phyloP scores from a whole-genome alignment of 2,888 invertebrate species.

The Drosophila histrio region DNA sequence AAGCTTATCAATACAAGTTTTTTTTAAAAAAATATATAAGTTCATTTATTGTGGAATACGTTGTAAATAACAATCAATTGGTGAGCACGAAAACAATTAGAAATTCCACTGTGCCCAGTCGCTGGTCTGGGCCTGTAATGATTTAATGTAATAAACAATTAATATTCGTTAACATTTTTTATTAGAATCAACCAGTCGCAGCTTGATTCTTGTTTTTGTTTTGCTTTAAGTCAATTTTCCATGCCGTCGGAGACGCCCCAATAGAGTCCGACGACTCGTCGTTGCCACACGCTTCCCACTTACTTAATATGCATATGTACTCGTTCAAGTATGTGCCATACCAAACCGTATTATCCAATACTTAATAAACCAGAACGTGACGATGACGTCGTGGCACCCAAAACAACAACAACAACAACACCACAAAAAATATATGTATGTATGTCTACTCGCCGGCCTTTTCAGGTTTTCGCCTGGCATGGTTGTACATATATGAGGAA shows the following conservation, averaged over 20 bases:
- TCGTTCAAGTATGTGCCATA: constrained; percentile 13
- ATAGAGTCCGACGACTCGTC: background rate
- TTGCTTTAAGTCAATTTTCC: constrained; percentile 18
- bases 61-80: background rate
- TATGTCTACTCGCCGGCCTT: constrained; percentile 15
- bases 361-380: constrained; percentile 46
- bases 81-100: background rate
- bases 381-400: constrained; percentile 7
- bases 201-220: constrained; percentile 40
- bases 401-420: background rate
- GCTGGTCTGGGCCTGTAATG: constrained; percentile 21
- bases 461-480: constrained; percentile 34
- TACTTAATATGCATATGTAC: constrained; percentile 27
- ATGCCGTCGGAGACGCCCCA: constrained; percentile 9
- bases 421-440: background rate
- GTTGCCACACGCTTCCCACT: constrained; percentile 18
- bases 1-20: constrained; percentile 43
- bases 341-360: constrained; percentile 36
- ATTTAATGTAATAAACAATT: constrained; percentile 61
- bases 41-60: constrained; percentile 15
- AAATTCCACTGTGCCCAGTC: background rate
- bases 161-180: constrained; percentile 46
- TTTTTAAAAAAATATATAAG: too few relatives aligned
- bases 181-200: constrained; percentile 55
- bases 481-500: constrained; percentile 42